Conservation (phyloP, 2,888 invertebrate genomes). For the Tetanocera ferruginea region DNA sequence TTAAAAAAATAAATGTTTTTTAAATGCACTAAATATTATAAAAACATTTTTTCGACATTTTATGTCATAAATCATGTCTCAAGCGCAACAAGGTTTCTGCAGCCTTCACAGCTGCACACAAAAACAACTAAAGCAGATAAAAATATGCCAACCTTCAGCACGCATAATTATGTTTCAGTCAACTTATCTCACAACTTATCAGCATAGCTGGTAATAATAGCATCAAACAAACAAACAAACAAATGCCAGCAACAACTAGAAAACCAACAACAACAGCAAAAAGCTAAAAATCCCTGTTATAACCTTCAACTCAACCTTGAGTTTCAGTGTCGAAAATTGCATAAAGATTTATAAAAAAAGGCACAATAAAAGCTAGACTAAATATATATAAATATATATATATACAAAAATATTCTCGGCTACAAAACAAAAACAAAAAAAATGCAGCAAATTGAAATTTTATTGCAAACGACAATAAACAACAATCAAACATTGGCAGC, state of each 20-base stretch:
- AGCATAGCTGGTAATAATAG: not conserved
- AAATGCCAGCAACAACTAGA: not conserved
- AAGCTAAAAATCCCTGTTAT: not conserved
- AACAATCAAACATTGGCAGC: not conserved
- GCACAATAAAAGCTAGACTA: not conserved
- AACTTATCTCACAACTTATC: not conserved
- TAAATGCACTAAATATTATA: too few species aligned
- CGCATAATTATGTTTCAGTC: not conserved
- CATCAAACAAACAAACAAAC: not conserved
- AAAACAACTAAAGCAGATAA: not conserved
- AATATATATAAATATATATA: not conserved
- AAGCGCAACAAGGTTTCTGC: too few species aligned
- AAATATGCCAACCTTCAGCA: constrained; percentile 9
- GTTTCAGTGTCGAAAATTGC: constrained; percentile 43
- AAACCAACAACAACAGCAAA: not conserved
- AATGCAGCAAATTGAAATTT: not conserved
- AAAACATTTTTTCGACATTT: too few species aligned
- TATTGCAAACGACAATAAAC: not conserved
- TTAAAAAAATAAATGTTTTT: too few species aligned
- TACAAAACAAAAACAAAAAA: not conserved
- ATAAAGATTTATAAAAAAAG: constrained; percentile 23
- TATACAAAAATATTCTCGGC: not conserved
- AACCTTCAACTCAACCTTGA: constrained; percentile 50
- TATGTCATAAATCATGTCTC: too few species aligned
- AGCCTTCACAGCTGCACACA: not conserved